phyloP scores from a whole-genome alignment of 2,797 vertebrate species.

The Bradypodion pumilum region DNA sequence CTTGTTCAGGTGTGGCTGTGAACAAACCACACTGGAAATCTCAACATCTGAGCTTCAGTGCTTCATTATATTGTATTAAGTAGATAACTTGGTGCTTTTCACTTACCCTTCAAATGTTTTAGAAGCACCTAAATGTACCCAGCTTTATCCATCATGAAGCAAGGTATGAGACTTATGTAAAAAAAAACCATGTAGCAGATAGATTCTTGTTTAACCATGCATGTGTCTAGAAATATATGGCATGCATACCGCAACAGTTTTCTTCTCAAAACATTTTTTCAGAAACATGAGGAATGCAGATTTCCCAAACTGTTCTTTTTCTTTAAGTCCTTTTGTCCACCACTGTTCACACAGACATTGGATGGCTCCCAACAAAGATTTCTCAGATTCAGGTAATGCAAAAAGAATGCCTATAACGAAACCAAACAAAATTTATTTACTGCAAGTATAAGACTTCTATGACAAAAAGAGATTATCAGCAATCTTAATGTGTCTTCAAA shows the following conservation, averaged over 20 bases:
- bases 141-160: not conserved
- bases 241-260: conserved; percentile 76
- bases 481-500: not conserved
- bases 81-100: not conserved
- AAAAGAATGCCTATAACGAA: conserved; percentile 74
- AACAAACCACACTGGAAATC: not conserved
- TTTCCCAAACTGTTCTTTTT: conserved; percentile 87
- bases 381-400: conserved; percentile 77
- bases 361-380: conserved; percentile 73
- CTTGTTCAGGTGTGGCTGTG: no score
- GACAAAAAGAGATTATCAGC: not conserved
- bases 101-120: not conserved
- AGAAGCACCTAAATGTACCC: not conserved
- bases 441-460: not conserved
- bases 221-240: conserved; percentile 13
- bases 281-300: conserved; percentile 83
- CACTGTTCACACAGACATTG: conserved; percentile 83
- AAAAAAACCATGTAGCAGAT: not conserved
- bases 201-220: no score
- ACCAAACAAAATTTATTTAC: conserved; percentile 26
- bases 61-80: not conserved
- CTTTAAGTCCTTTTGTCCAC: conserved; percentile 89
- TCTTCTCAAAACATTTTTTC: conserved; percentile 81
- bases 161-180: not conserved
- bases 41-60: not conserved